Base-by-base conservation (phyloP, 2,888 invertebrate genomes). In the Heliconius aoede region DNA sequence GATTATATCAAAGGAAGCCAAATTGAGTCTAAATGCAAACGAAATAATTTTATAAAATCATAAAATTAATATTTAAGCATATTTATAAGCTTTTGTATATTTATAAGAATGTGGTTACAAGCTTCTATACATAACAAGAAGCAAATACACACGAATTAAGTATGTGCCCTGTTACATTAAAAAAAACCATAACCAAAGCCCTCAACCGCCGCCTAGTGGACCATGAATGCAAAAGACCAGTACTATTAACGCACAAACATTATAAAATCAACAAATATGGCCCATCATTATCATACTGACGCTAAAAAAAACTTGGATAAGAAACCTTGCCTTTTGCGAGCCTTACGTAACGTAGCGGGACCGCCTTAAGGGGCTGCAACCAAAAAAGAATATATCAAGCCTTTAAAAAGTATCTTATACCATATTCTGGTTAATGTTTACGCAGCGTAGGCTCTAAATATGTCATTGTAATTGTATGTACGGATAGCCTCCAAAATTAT, bases 401-500 rank as follows among this genome's bases (percentile, higher is more conserved):
- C 90, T 87, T 86, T 89, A 88, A 88, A 86, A 86, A 87, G 87
- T 85, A 86, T 90, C 90, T 91, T 89, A 88, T n/a, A 87, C 84
- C 85, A 83, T 80, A 76, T 78, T 82, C 89, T 89, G 80, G 84
- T 89, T 90, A 89, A 89, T 90, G 90, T 80, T 89, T 90, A 89
- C 86, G 74, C 84, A 89, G 90, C 86, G 74, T 84, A 89, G 90
- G 86, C 81, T 83, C 90, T 90, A 89, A 89, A 90, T 91, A 91
- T 82, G 91, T 84, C 83, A 82, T 84, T 84, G 79, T 78, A 88
- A 86, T 88, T 87, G 84, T 91, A 91, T 87, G 84, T 91, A 91
- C 90, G 92, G 91, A 88, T 90, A 84, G 91, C 85, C 86, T 86
- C 92, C 92, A 91, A 92, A 93, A 89, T 89, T 92, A 92, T 92